Evolutionary conservation across 1,140 invertebrate species (phyloP).

Genomic region (Penaeus vannamei): DNA sequence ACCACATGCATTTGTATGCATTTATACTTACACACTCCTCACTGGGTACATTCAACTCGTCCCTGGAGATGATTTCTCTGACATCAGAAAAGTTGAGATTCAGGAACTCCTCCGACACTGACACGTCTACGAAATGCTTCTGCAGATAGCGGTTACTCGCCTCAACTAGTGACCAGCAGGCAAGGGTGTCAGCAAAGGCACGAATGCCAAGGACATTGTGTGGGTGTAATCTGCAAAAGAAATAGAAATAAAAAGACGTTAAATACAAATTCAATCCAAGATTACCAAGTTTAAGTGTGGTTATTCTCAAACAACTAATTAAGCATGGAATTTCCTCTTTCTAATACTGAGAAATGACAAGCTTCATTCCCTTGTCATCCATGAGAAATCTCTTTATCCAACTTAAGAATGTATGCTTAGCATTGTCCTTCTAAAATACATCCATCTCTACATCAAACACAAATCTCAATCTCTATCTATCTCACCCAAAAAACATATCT

Average conservation of each 20-base stretch:
- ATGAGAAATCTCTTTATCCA: no score
- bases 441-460: no score
- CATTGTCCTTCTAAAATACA: no score
- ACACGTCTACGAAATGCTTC: slow-evolving; percentile 86
- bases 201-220: slow-evolving; percentile 89
- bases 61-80: slow-evolving; percentile 81
- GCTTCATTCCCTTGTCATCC: no score
- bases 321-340: no score
- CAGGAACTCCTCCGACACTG: slow-evolving; percentile 85
- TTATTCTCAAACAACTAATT: no score
- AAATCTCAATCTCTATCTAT: no score
- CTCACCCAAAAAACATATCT: no score
- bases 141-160: slow-evolving; percentile 88
- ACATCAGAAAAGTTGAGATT: slow-evolving; percentile 79
- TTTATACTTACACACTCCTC: slow-evolving; percentile 73
- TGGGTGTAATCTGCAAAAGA: slow-evolving; percentile 80
- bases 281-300: no score
- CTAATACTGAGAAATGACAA: no score
- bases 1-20: neutral
- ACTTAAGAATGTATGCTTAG: no score
- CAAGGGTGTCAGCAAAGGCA: slow-evolving; percentile 86
- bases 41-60: slow-evolving; percentile 83
- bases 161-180: slow-evolving; percentile 81
- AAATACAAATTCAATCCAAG: no score
- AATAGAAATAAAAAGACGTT: slow-evolving; percentile 9